Evolutionary conservation across 2,113 vertebrate species (phyloP), one percentile per base, ranked within the genome.

Genomic region (Corythaixoides concolor): DNA sequence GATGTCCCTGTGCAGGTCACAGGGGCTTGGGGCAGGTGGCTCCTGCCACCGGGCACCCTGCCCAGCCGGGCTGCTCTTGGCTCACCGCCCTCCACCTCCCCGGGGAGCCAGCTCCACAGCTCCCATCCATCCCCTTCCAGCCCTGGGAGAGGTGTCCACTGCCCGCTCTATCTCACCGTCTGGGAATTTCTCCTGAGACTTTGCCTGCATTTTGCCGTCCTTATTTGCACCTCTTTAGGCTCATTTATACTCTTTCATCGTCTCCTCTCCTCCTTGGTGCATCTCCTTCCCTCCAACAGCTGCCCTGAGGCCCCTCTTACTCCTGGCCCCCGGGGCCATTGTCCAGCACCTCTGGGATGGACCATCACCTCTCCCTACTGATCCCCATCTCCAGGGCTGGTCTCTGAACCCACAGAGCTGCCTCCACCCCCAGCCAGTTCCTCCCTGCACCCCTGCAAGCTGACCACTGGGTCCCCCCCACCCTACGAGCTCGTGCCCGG

Each of bases 171-270:
- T 84, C 92, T 96, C 95, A 96, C 83, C n/a, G 95, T 95, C 96
- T 97, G 92, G 95, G 96, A 97, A 97, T 97, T 95, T 94, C 95
- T 96, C 93, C 85, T 73, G 95, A 96, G 95, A 95, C 16, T 91
- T 96, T 50, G 87, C 45, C 63, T 96, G 74, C 66, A 3, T 75
- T 94, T 89, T 69, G 39, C 50, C 96, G 95, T 95, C 95, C 95
- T 97, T 90, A 88, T 91, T 96, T 97, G 90, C 90, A 88, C 96
- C 90, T 94, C 82, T 88, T 60, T 20, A 72, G 75, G 67, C 82
- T 90, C 62, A 55, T 69, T 91, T 60, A 69, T 62, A 64, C 74
- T 35, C 83, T 89, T 50, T 11, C 21, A 85, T 89, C 1, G 0
- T 89, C 47, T 95, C 22, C 27, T 79, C 35, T 68, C 35, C 53